phyloP scores from a whole-genome alignment of 64 coral and sea anemone genomes.

The Trachythela sp. region DNA sequence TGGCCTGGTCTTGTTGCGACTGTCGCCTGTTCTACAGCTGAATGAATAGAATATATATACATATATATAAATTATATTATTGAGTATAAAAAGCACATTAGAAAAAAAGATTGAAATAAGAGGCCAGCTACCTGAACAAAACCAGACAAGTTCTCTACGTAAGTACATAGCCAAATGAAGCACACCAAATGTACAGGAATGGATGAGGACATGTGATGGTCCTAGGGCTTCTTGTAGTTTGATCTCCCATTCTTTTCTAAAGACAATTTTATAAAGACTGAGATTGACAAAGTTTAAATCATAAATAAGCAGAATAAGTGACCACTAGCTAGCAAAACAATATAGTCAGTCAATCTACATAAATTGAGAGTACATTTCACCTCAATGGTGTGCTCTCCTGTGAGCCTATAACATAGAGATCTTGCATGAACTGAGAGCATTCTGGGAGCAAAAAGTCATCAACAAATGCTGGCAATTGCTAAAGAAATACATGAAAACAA shows the following conservation, averaged over 20 bases:
- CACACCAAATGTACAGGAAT: slow-evolving; percentile 83
- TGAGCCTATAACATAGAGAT: slow-evolving; percentile 83
- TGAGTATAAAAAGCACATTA: too few species aligned
- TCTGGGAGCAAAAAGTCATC: slow-evolving; percentile 87
- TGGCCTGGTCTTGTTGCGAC: slow-evolving; percentile 88
- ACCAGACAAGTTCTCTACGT: slow-evolving; percentile 91
- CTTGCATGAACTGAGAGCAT: slow-evolving; percentile 69
- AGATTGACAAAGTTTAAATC: too few species aligned
- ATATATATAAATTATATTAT: too few species aligned
- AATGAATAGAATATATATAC: neutral
- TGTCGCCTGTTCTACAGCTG: slow-evolving; percentile 75
- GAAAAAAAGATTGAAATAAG: too few species aligned
- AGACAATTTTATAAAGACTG: neutral
- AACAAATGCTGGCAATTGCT: slow-evolving; percentile 78
- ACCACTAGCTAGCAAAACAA: neutral
- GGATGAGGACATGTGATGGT: slow-evolving; percentile 79
- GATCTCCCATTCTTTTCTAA: slow-evolving; percentile 89
- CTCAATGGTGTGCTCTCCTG: slow-evolving; percentile 80
- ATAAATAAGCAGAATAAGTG: too few species aligned
- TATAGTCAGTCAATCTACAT: too few species aligned
- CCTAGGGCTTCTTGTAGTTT: slow-evolving; percentile 83
- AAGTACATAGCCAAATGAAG: slow-evolving; percentile 78
- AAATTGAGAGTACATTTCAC: neutral
- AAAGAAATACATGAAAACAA: neutral
- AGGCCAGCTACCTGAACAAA: slow-evolving; percentile 74